Conservation (phyloP, 2,888 invertebrate species). For the Chloromyia formosa region DNA sequence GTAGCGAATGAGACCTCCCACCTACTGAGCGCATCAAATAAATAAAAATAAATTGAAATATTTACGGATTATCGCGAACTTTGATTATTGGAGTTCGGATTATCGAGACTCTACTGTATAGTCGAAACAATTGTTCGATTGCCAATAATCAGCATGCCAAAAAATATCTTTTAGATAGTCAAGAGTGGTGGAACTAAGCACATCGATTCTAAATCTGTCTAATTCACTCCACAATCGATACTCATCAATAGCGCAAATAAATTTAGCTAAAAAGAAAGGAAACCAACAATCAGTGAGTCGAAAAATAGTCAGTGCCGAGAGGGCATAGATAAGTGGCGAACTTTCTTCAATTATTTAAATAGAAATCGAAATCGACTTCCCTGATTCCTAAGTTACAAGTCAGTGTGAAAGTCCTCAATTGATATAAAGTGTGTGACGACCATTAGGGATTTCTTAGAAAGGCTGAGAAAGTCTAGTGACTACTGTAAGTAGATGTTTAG, state of each 20-base stretch:
- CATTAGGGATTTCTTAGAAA: neutral
- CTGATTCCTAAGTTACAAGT: conserved; percentile 6
- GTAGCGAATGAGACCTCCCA: too few relatives aligned
- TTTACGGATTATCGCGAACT: too few relatives aligned
- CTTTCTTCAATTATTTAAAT: conserved; percentile 19
- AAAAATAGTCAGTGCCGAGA: neutral
- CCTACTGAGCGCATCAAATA: too few relatives aligned
- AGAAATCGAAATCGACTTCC: conserved; percentile 36
- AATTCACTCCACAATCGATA: neutral
- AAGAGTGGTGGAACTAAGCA: conserved; percentile 9
- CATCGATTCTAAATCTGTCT: conserved; percentile 3
- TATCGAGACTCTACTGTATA: neutral
- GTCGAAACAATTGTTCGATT: conserved; percentile 6
- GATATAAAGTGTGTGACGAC: neutral
- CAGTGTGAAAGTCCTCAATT: neutral
- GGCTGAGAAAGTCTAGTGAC: neutral
- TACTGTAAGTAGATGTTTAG: neutral
- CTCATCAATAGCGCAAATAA: neutral
- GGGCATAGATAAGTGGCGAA: neutral
- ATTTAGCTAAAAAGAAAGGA: conserved; percentile 25
- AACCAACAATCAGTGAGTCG: conserved; percentile 17
- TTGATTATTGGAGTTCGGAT: too few relatives aligned
- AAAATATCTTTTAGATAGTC: conserved; percentile 11
- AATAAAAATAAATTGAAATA: too few relatives aligned
- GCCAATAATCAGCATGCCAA: conserved; percentile 3